Evolutionary conservation across 2,797 vertebrate genomes (phyloP), one percentile per base, ranked within the genome.

Genomic region (Siniperca undulata): DNA sequence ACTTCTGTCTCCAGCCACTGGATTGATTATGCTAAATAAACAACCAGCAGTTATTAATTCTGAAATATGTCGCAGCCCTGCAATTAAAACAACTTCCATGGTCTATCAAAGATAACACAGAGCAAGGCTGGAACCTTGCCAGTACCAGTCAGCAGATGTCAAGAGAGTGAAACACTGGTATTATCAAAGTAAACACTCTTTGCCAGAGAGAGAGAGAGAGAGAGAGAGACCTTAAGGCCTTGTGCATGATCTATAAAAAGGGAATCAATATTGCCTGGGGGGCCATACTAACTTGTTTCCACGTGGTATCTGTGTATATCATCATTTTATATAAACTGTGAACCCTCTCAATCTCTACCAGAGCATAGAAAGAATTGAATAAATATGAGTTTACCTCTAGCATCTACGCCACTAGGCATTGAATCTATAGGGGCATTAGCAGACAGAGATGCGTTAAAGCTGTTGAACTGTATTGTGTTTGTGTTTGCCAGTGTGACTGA

Each of bases 181-280:
- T 89, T 87, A 77, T 89, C 77, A 85, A 80, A 83, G 77, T 82
- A 84, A 90, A 87, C 74, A 70, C 69, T 53, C 74, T 60, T 59
- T 73, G 66, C 78, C 56, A 65, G 68, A 80, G 83, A 81, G 62
- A 73, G 53, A 42, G 60, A 50, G 36, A 19, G 52, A 36, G 16
- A 36, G 62, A 20, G 24, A 50, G 44, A 12, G 82, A 77, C 70
- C 71, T 74, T 38, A 56, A 75, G 77, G 86, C 59, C 48, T 71
- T 71, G 50, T 81, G 59, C 30, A 48, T 80, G 77, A 86, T 89
- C 76, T 87, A 83, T 90, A 79, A 86, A 90, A 87, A 88, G 59
- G 74, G 19, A 78, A 83, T 90, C 90, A 83, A 68, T 89, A 86
- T 81, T 72, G 68, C 87, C 78, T 58, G 36, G 7, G 67, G 83